Evolutionary conservation across 2,113 vertebrate species (phyloP).

Genomic region (Panthera leo): DNA sequence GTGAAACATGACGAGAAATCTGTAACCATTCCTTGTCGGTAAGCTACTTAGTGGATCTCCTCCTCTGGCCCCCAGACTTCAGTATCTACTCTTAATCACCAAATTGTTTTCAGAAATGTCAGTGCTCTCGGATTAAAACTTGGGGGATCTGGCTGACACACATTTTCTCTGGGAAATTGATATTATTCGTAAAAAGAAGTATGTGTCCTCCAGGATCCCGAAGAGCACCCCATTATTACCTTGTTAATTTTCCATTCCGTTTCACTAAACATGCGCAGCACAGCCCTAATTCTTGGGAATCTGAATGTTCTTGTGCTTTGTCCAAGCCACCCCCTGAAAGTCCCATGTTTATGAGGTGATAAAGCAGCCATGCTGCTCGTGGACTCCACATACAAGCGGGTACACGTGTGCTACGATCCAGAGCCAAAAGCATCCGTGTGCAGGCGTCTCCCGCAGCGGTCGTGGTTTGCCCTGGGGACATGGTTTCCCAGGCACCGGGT

Average conservation of each 20-base stretch:
- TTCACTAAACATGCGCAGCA: background rate
- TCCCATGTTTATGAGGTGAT: background rate
- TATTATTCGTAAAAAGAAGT: background rate
- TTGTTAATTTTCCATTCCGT: background rate
- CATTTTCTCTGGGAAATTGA: background rate
- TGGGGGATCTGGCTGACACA: background rate
- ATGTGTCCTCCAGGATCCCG: background rate
- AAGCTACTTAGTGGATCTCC: background rate
- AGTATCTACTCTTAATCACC: background rate
- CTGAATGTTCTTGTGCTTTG: background rate
- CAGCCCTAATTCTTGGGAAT: background rate
- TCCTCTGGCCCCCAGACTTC: background rate
- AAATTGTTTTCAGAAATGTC: background rate
- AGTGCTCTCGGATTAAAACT: background rate
- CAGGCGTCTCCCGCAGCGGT: accelerated
- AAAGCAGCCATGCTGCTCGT: background rate
- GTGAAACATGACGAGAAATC: background rate
- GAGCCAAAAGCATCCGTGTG: accelerated
- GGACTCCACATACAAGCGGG: background rate
- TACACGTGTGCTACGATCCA: accelerated
- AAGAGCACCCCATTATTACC: background rate
- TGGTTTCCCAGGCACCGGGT: background rate
- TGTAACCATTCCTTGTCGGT: background rate
- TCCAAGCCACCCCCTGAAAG: background rate
- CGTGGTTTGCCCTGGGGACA: accelerated